Conservation (phyloP, 64 coral and sea anemone species). For the Platygyra sinensis region DNA sequence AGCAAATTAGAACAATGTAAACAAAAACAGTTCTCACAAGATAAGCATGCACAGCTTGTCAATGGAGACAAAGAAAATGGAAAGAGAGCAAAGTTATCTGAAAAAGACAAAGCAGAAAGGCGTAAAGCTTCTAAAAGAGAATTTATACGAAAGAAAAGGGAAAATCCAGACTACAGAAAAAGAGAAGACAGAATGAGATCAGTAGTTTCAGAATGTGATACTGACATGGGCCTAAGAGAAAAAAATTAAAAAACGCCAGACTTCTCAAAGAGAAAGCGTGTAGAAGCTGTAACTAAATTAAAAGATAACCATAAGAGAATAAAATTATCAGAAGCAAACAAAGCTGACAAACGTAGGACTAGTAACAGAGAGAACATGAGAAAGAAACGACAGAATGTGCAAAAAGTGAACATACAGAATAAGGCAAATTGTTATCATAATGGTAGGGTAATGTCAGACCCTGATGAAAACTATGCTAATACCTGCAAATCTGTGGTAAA, state of each 20-base stretch:
- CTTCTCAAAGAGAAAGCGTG: constrained; percentile 46
- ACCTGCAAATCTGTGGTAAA: constrained; percentile 14
- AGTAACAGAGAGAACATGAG: too few relatives aligned
- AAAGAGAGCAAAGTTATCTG: constrained; percentile 53
- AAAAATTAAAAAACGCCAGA: constrained; percentile 30
- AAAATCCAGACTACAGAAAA: constrained; percentile 30
- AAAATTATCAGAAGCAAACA: constrained; percentile 39
- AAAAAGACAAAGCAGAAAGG: constrained; percentile 44
- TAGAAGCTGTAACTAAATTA: constrained; percentile 1
- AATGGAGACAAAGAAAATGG: constrained; percentile 46
- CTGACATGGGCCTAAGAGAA: constrained; percentile 18
- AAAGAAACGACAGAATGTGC: too few relatives aligned
- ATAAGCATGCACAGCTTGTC: constrained; percentile 9
- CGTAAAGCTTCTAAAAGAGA: constrained; percentile 41
- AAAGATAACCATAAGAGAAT: constrained; percentile 43
- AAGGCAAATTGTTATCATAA: too few relatives aligned
- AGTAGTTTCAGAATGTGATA: constrained; percentile 58
- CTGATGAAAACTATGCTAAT: constrained; percentile 4
- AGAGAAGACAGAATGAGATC: constrained; percentile 37
- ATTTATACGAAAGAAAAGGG: constrained; percentile 46
- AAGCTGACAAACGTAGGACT: constrained; percentile 54
- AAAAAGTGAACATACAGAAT: too few relatives aligned
- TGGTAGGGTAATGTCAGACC: constrained; percentile 13
- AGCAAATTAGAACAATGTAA: constrained; percentile 34
- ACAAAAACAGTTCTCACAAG: constrained; percentile 38